Conservation (phyloP, 2,888 invertebrate species). For the Diarsia dahlii region DNA sequence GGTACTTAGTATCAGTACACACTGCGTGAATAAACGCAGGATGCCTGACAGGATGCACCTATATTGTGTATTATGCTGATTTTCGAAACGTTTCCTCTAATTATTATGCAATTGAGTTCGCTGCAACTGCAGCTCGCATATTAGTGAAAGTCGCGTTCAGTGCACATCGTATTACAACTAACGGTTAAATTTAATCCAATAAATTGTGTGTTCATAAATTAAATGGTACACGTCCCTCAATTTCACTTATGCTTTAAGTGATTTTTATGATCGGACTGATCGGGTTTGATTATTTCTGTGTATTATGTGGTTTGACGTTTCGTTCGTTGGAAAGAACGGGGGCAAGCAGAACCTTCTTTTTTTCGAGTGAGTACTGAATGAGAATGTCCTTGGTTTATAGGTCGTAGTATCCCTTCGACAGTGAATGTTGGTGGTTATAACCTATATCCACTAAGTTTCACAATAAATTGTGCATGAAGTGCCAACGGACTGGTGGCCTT, state of each 20-base stretch:
- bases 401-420: background rate
- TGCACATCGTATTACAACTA: conserved; percentile 55
- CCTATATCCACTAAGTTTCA: too few species aligned
- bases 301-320: conserved; percentile 82
- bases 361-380: conserved; percentile 78
- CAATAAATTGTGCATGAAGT: background rate
- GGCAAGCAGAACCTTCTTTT: conserved; percentile 78
- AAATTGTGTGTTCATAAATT: conserved; percentile 46
- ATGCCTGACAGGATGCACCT: conserved; percentile 76
- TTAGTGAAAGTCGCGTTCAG: conserved; percentile 77
- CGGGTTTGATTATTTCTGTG: conserved; percentile 49
- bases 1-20: background rate
- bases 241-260: conserved; percentile 69
- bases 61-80: conserved; percentile 72
- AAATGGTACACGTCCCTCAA: conserved; percentile 61
- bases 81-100: conserved; percentile 83
- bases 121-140: conserved; percentile 41
- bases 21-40: conserved; percentile 71
- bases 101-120: conserved; percentile 71
- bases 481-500: background rate
- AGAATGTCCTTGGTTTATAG: conserved; percentile 6
- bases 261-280: conserved; percentile 66
- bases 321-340: conserved; percentile 77
- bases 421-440: too few species aligned
- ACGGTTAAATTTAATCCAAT: conserved; percentile 52